phyloP scores from a whole-genome alignment of 2,888 invertebrate genomes.

The Acleris cristana region DNA sequence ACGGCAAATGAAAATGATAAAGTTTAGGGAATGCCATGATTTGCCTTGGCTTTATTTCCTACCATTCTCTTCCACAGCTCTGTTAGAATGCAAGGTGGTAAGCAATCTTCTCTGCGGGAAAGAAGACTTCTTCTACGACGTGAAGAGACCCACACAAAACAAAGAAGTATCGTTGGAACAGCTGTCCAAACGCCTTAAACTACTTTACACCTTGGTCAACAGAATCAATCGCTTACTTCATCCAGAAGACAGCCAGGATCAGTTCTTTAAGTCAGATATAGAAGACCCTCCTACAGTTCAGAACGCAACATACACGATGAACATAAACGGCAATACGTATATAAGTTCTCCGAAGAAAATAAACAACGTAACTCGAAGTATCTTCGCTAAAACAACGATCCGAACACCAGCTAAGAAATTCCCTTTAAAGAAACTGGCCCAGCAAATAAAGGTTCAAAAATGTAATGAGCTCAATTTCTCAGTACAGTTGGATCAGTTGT shows the following conservation, averaged over 20 bases:
- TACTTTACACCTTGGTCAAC: constrained; percentile 67
- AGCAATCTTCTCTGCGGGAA: constrained; percentile 59
- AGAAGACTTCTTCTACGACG: constrained; percentile 55
- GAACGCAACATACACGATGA: constrained; percentile 62
- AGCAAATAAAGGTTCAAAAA: constrained; percentile 59
- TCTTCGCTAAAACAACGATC: constrained; percentile 63
- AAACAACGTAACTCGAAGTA: constrained; percentile 59
- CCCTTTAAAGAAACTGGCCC: constrained; percentile 62
- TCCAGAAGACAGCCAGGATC: constrained; percentile 68
- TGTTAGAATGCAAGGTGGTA: constrained; percentile 73
- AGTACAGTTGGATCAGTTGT: constrained; percentile 64
- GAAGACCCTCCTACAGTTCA: constrained; percentile 47
- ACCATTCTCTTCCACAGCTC: constrained; percentile 52
- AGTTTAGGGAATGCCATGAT: too few relatives aligned
- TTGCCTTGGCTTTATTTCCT: too few relatives aligned
- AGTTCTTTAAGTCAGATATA: constrained; percentile 56
- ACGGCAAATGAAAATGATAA: too few relatives aligned
- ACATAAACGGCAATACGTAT: constrained; percentile 57
- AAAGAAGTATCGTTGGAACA: constrained; percentile 57
- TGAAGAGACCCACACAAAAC: constrained; percentile 49
- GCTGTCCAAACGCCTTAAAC: constrained; percentile 67
- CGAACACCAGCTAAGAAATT: constrained; percentile 61
- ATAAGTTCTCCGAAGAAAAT: constrained; percentile 55
- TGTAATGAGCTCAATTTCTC: constrained; percentile 69
- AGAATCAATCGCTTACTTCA: constrained; percentile 63